Base-by-base conservation (phyloP, 2,797 vertebrate species). In the Dendrocincla tyrannina region DNA sequence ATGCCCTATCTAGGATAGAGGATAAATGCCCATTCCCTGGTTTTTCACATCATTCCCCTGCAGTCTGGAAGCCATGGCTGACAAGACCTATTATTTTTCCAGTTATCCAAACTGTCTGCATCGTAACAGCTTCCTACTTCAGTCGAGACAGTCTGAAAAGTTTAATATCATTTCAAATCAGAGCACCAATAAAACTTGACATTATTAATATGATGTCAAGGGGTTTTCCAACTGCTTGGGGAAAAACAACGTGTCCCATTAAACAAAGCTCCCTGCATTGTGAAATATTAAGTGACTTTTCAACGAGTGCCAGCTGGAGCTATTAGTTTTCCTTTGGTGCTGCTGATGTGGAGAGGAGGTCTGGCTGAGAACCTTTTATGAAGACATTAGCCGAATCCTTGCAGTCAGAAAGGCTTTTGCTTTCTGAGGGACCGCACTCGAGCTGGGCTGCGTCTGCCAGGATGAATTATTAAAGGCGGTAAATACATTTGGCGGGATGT, bases 201-300 rank as follows among this genome's bases (percentile, higher is more conserved):
- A 97, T 97, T 97, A 97, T 98, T 97, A 98, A 98, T 97, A 96
- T 78, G 97, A 97, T 98, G 97, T 98, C 97, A 97, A 97, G 97
- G 96, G 90, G 37, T 89, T 97, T 95, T 89, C 92, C 89, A 95
- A 96, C 94, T 96, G 97, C 97, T 98, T 97, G 95, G 97, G 97
- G 96, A 95, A 95, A 96, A 97, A 92, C 96, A 97, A 84, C 37
- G 95, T 96, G 96, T 98, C 97, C 97, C 96, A 97, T 97, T 98
- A 97, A 97, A 91, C 94, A 85, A 60, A 94, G 96, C 95, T 97
- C 96, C 96, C 95, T 90, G 95, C 86, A 49, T 95, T 87, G 93
- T 97, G 97, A 98, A 97, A 97, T 97, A 97, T 96, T 96, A 97
- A 97, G 97, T 97, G 96, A 96, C 97, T 97, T 97, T 94, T 97